A percentile compares a stretch with the other conserved stretches of the same genome.
Conservation (phyloP, 2,888 invertebrate genomes). For the Troides aeacus region DNA sequence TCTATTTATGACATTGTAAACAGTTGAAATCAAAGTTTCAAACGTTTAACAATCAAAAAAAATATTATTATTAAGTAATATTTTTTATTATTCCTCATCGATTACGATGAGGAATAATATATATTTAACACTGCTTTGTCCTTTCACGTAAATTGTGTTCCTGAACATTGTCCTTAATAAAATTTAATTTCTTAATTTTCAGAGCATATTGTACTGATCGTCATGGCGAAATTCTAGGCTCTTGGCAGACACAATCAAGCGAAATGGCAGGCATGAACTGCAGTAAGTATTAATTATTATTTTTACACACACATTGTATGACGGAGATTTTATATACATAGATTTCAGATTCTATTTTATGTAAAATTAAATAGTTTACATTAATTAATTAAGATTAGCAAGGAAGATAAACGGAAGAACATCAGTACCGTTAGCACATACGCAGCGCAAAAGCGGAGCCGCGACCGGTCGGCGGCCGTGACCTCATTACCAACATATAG, state of each 20-base stretch:
- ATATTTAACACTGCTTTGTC: not conserved
- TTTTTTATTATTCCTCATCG: no score
- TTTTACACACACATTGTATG: not conserved
- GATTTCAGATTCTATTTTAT: not conserved
- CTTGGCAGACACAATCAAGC: slow-evolving; percentile 69
- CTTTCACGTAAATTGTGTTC: not conserved
- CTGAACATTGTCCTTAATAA: not conserved
- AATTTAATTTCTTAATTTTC: slow-evolving; percentile 33
- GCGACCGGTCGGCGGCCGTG: slow-evolving; percentile 58
- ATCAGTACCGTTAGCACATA: slow-evolving; percentile 38
- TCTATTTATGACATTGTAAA: not conserved
- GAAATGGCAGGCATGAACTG: slow-evolving; percentile 73
- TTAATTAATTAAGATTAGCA: not conserved
- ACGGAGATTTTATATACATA: not conserved
- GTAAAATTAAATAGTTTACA: not conserved
- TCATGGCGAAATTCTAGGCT: slow-evolving; percentile 77
- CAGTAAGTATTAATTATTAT: slow-evolving; percentile 71
- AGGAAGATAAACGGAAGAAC: slow-evolving; percentile 35
- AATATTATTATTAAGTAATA: no score
- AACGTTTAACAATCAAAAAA: no score
- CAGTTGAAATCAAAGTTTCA: not conserved
- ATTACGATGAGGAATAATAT: no score
- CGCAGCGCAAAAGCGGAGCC: slow-evolving; percentile 37
- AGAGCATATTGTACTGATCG: slow-evolving; percentile 82
- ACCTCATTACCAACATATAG: slow-evolving; percentile 67